phyloP scores from a whole-genome alignment of 2,113 vertebrate species.

The Arenaria interpres region DNA sequence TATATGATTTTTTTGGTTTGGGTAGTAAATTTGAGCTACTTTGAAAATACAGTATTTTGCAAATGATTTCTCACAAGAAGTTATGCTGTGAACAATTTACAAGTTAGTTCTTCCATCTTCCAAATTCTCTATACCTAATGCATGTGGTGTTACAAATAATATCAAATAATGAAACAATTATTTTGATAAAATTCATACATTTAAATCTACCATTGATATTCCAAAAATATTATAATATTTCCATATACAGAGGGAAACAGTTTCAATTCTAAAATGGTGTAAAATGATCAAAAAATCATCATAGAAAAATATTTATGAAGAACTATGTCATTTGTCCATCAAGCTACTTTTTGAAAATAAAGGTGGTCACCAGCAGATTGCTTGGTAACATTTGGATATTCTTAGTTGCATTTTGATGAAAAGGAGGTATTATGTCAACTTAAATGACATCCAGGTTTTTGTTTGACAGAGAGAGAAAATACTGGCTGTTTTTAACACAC shows the following conservation, averaged over 20 bases:
- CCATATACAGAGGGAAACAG: neutral
- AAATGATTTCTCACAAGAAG: neutral
- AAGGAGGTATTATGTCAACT: neutral
- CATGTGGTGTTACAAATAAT: neutral
- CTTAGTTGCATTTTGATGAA: neutral
- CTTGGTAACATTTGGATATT: neutral
- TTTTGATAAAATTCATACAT: neutral
- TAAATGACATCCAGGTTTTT: neutral
- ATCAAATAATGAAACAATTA: neutral
- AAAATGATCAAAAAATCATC: neutral
- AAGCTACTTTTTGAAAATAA: neutral
- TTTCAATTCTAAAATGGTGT: neutral
- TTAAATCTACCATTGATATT: neutral
- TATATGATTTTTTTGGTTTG: fast-evolving
- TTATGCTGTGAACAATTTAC: neutral
- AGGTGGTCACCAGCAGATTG: neutral
- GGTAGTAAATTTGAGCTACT: neutral
- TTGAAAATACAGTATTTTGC: neutral
- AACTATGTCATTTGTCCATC: neutral
- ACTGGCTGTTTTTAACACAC: neutral
- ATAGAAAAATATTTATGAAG: neutral
- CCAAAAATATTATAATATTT: neutral
- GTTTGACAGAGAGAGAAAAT: neutral
- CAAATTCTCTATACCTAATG: neutral
- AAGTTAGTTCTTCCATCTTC: neutral